Evolutionary conservation across 2,797 vertebrate species (phyloP).

Genomic region (Malacoraja senta): DNA sequence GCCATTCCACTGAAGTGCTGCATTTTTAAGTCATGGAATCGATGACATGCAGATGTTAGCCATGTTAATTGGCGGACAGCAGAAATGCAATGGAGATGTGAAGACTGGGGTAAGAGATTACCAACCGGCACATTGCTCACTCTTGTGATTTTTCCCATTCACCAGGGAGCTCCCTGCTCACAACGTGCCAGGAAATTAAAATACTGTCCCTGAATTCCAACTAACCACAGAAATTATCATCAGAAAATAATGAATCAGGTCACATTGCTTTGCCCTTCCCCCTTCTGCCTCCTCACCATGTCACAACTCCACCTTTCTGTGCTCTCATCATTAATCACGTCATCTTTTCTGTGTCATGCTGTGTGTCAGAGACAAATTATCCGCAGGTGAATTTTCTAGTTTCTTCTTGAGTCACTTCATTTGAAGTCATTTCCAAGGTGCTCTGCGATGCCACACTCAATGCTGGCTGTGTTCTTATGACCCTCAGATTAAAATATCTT

Average conservation of each 20-base stretch:
- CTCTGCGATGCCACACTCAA: background rate
- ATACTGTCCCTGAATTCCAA: background rate
- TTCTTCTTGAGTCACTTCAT: background rate
- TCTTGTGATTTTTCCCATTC: too few species aligned
- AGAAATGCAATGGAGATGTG: too few species aligned
- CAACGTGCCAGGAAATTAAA: too few species aligned
- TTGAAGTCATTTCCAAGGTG: background rate
- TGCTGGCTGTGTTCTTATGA: background rate
- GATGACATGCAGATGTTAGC: too few species aligned
- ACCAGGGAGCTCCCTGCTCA: too few species aligned
- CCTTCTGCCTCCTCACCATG: background rate
- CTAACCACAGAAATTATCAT: background rate
- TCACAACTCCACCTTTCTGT: background rate
- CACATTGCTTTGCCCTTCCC: background rate
- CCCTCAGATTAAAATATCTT: background rate
- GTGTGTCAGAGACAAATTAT: background rate
- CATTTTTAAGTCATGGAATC: too few species aligned
- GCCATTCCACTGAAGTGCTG: too few species aligned
- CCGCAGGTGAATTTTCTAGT: constrained; percentile 4
- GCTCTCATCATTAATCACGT: background rate
- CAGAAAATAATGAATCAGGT: background rate
- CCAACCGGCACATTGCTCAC: too few species aligned
- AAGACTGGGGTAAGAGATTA: too few species aligned
- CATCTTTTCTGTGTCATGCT: background rate
- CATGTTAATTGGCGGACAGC: too few species aligned